Conservation (phyloP, 1,140 invertebrate genomes). For the Neuroterus valhalla region DNA sequence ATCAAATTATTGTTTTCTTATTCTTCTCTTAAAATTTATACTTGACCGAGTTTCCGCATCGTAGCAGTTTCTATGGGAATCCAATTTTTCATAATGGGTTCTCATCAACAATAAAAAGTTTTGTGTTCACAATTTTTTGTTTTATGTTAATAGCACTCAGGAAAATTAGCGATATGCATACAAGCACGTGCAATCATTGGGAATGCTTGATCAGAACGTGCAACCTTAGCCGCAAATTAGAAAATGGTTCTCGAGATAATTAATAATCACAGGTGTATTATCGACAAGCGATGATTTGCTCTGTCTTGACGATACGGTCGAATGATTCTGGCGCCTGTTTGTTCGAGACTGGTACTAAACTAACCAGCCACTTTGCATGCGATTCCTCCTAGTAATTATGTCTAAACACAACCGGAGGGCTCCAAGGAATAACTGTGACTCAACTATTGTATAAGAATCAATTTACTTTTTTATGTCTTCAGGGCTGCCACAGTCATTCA, state of each 20-base stretch:
- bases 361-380: slow-evolving; percentile 18
- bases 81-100: too few relatives aligned
- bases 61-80: too few relatives aligned
- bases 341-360: not conserved
- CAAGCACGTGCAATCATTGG: not conserved
- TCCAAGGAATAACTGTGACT: not conserved
- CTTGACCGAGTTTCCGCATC: too few relatives aligned
- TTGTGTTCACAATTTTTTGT: too few relatives aligned
- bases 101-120: too few relatives aligned
- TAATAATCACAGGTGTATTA: slow-evolving; percentile 16
- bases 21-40: too few relatives aligned
- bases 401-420: not conserved
- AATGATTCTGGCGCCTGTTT: slow-evolving; percentile 11
- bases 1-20: too few relatives aligned
- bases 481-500: too few relatives aligned
- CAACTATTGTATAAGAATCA: not conserved
- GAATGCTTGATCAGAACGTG: slow-evolving; percentile 20
- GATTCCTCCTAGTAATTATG: not conserved
- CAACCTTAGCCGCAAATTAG: slow-evolving; percentile 47
- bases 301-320: slow-evolving; percentile 8
- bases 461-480: not conserved
- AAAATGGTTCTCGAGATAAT: slow-evolving; percentile 40
- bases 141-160: too few relatives aligned
- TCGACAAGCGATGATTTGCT: slow-evolving; percentile 20
- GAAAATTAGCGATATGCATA: not conserved